Base-by-base conservation (phyloP, 2,888 invertebrate species). In the Teleogryllus oceanicus region DNA sequence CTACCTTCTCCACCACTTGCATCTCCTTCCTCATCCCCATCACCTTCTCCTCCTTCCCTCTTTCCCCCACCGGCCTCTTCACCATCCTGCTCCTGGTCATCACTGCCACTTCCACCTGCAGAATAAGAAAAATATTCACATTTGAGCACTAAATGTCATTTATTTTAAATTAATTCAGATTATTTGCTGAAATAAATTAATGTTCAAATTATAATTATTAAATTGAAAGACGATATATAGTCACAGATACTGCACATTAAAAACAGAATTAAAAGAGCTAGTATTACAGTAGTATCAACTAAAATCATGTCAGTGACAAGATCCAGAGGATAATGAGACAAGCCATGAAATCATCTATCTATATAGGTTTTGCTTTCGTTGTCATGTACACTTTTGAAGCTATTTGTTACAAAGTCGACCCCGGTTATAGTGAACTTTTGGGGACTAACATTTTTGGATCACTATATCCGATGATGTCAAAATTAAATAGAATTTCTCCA, bases 101-200 rank as follows among this genome's bases (percentile, higher is more conserved):
- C 84, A 80, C 84, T 84, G 13, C 82, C 83, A 78, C 84, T 79
- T 37, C 37, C 78, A 76, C 80, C 76, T 78, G 78, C 16, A 80
- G 76, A 75, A 77, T 74, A 80, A 62, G 21, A 79, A 12, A 49
- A 49, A 37, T 37, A n/a, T 50, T 76, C n/a, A 62, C 20, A 75
- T 11, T 74, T 75, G 10, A 75, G 49, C 12, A 74, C 21, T 16
- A 10, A 12, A 2, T 20, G 4, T 76, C 21, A 76, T 16, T 24
- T 8, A 2, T 76, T 37, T 76, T 20, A 76, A 11, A 4, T 13
- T 37, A 37, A 37, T 37, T 37, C 2, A 2, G 24, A 24, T 24
- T 24, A 2, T 24, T 5, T 37, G 37, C 37, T 37, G 3, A 5
- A 5, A 50, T 5, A 79, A 75, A 21, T 13, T 76, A 75, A 20